Base-by-base conservation (phyloP, 2,797 vertebrate species). In the Takifugu rubripes region DNA sequence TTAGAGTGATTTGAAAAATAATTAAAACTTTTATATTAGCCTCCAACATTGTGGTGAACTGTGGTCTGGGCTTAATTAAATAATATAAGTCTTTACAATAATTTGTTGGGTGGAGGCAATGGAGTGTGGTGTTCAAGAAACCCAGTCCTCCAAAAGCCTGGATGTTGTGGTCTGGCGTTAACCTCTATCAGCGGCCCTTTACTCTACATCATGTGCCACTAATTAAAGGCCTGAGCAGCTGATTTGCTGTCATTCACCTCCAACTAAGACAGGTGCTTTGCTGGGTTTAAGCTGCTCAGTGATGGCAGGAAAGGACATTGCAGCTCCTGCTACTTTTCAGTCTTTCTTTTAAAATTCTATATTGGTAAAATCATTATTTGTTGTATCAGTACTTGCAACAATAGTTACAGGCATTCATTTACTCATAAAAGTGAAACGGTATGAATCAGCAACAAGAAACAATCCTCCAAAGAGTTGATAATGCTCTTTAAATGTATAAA, bases 151-250 rank as follows among this genome's bases (percentile, higher is more conserved):
- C 36, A 9, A 66, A 73, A 59, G 27, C 61, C 52, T 31, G 54
- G 70, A 62, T 12, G 29, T 58, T 64, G 52, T 79, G 76, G 73
- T 76, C 40, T n/a, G 65, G 59, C 64, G 79, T 87, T 89, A 84
- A 86, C 83, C 86, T 82, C 70, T 55, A 68, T 84, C 69, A 79
- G 50, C 50, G 54, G 57, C 54, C 73, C 82, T 74, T 54, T 57
- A 47, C 43, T 69, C 50, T 60, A 48, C 77, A 61, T 85, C 77
- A 78, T 64, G 77, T 61, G 62, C 65, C 72, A 69, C 57, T 76
- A 72, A 87, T 88, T 84, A 82, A 58, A 77, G 60, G 61, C 48
- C 12, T 10, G 49, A 62, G 72, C 56, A 61, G 73, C 58, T 48
- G 50, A 59, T 54, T 29, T n/a, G n/a, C 52, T 61, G 51, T 55